These are phyloP conservation scores for Parauchenoglanis punctatus DNA, from an alignment of 2,797 vertebrate genomes.

Conservation along the genomic window DNA sequence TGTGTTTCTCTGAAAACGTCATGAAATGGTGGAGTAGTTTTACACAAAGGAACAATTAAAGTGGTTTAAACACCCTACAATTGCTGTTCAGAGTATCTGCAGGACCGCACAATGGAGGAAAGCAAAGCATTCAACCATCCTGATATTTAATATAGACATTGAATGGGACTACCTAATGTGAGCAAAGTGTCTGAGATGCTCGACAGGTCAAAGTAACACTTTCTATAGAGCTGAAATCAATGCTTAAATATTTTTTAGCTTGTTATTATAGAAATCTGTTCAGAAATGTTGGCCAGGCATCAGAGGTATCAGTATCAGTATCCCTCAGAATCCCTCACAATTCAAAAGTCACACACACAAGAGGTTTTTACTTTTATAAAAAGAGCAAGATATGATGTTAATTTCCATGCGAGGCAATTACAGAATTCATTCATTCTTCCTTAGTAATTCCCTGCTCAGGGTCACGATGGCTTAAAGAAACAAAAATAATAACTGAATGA, in stretches of 20 bases:
- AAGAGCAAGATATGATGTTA: background rate
- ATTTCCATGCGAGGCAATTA: background rate
- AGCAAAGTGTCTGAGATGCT: conserved; percentile 39
- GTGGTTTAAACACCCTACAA: conserved; percentile 48
- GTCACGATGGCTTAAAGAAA: background rate
- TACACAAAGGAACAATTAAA: conserved; percentile 48
- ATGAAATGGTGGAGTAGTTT: conserved; percentile 37
- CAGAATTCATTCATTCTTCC: background rate
- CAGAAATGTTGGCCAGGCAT: background rate
- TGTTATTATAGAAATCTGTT: background rate
- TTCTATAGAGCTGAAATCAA: background rate
- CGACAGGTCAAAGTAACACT: conserved; percentile 4
- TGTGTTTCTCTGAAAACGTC: conserved; percentile 26
- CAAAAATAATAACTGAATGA: background rate
- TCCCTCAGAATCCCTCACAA: background rate
- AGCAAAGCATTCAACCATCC: conserved; percentile 41
- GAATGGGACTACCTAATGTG: conserved; percentile 43
- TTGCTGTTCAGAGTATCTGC: conserved; percentile 35
- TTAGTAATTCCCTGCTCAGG: background rate
- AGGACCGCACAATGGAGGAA: conserved; percentile 35
- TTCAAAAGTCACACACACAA: background rate
- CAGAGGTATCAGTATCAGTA: background rate
- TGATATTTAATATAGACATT: conserved; percentile 42
- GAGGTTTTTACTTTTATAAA: background rate
- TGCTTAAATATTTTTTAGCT: background rate